A percentile compares a stretch with the other conserved stretches of the same genome.
Evolutionary conservation across 2,797 vertebrate genomes (phyloP).

Genomic region (Mormyrops attenuatus): DNA sequence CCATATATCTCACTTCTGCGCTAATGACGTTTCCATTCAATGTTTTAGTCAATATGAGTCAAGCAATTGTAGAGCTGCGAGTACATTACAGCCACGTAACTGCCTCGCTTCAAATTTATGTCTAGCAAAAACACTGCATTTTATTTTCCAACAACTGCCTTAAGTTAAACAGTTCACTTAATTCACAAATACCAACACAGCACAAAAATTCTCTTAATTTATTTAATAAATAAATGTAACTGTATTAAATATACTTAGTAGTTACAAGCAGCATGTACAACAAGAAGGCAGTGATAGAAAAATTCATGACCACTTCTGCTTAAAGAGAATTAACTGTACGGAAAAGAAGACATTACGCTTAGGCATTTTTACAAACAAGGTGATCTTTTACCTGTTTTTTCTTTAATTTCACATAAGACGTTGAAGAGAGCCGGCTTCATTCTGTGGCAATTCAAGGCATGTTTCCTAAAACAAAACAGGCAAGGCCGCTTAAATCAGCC

Average conservation of each 20-base stretch:
- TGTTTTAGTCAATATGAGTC: slow-evolving; percentile 21
- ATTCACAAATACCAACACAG: not conserved
- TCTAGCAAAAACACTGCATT: not conserved
- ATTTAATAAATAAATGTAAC: not conserved
- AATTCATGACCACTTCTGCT: slow-evolving; percentile 28
- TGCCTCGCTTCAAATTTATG: not conserved
- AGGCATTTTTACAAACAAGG: slow-evolving; percentile 14
- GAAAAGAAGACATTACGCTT: not conserved
- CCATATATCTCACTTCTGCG: slow-evolving; percentile 6
- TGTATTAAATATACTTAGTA: not conserved
- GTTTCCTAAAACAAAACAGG: slow-evolving; percentile 76
- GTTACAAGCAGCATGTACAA: not conserved
- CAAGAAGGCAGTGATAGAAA: not conserved
- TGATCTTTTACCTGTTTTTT: slow-evolving; percentile 86
- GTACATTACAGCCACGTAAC: not conserved
- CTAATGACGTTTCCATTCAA: slow-evolving; percentile 26
- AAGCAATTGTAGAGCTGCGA: not conserved
- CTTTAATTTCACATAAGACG: slow-evolving; percentile 97
- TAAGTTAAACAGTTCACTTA: slow-evolving; percentile 7
- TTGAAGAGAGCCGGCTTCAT: slow-evolving; percentile 99
- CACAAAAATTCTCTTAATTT: not conserved
- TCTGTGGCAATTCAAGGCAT: slow-evolving; percentile 95
- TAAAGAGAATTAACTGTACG: slow-evolving; percentile 26
- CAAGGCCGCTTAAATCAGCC: slow-evolving; percentile 12
- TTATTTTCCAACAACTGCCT: slow-evolving; percentile 13